Conservation (phyloP, 2,888 invertebrate species). For the Oscheius sp. region DNA sequence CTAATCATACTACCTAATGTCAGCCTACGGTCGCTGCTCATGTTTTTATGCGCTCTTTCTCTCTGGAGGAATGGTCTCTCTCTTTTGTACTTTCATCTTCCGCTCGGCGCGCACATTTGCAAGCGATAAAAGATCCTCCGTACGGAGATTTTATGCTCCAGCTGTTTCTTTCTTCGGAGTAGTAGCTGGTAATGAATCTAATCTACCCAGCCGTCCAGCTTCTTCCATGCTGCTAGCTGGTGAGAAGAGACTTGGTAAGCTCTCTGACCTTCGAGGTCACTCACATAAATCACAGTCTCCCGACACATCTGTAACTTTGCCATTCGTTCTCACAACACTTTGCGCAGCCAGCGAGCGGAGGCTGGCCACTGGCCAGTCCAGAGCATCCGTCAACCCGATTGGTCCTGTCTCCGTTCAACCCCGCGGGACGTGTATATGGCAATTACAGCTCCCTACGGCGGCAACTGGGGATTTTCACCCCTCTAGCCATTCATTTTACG, state of each 20-base stretch:
- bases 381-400: constrained; percentile 27
- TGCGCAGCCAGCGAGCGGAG: background rate
- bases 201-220: too few species aligned
- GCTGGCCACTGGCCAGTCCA: constrained; percentile 5
- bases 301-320: constrained; percentile 21
- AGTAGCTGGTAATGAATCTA: too few species aligned
- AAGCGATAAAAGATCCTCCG: background rate
- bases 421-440: constrained; percentile 28
- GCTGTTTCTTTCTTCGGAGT: background rate
- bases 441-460: constrained; percentile 27
- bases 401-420: constrained; percentile 5
- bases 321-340: too few species aligned
- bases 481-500: constrained; percentile 6
- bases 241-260: too few species aligned
- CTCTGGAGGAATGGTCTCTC: background rate
- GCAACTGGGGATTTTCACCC: constrained; percentile 21
- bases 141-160: constrained; percentile 2
- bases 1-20: constrained; percentile 19
- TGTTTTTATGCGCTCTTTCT: background rate
- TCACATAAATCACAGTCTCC: constrained; percentile 21
- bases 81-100: background rate
- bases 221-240: too few species aligned
- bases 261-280: background rate
- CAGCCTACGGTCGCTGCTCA: background rate
- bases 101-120: constrained; percentile 5